A percentile compares a stretch with the other conserved stretches of the same genome.
Evolutionary conservation across 2,113 vertebrate genomes (phyloP).

Genomic region (Lontra canadensis): DNA sequence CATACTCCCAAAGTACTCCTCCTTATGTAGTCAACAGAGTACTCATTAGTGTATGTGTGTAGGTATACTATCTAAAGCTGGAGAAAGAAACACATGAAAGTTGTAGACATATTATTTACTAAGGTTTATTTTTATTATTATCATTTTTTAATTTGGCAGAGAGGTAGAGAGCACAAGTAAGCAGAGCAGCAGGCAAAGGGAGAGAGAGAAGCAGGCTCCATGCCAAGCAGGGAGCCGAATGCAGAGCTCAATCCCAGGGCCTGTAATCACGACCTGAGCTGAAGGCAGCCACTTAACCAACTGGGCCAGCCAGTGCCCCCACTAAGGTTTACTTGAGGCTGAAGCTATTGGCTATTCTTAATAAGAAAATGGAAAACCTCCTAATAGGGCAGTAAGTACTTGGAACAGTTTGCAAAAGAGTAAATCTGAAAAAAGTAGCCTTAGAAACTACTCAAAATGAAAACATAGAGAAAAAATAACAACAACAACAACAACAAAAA

Average conservation of each 20-base stretch:
- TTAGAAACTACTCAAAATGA: background rate
- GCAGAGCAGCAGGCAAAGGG: too few species aligned
- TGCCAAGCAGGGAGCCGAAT: too few species aligned
- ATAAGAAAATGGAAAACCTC: background rate
- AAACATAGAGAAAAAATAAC: background rate
- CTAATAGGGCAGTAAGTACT: background rate
- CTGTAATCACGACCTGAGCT: too few species aligned
- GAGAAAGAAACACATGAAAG: background rate
- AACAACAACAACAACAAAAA: background rate
- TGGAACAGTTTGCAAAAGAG: background rate
- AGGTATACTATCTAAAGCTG: background rate
- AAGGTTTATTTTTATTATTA: too few species aligned
- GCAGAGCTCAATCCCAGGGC: too few species aligned
- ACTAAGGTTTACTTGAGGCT: background rate
- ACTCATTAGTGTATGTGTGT: background rate
- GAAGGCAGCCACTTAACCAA: too few species aligned
- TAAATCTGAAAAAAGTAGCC: background rate
- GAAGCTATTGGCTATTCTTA: background rate
- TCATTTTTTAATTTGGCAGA: too few species aligned
- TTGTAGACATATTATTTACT: background rate
- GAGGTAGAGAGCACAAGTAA: too few species aligned
- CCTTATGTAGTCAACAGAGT: background rate
- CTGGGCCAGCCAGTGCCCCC: too few species aligned
- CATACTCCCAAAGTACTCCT: background rate
- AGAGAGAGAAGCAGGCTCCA: too few species aligned